phyloP scores from a whole-genome alignment of 1,140 invertebrate species.

The Bombus confusus region DNA sequence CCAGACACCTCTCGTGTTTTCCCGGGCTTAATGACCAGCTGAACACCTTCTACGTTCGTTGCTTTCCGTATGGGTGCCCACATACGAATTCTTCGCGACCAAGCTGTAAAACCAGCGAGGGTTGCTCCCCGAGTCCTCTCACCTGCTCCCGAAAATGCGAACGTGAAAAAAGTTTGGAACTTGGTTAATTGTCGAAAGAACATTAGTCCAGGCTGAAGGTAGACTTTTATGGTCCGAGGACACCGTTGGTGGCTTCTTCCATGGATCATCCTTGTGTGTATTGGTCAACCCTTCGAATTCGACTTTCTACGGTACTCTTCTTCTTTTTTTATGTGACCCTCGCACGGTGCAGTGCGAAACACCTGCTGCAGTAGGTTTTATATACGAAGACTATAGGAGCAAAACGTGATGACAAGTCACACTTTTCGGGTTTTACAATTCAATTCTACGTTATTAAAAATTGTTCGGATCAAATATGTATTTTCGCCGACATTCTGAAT shows the following conservation, averaged over 20 bases:
- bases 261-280: not conserved
- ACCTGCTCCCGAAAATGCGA: slow-evolving; percentile 40
- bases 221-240: slow-evolving; percentile 40
- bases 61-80: not conserved
- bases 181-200: slow-evolving; percentile 47
- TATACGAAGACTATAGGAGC: too few relatives aligned
- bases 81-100: not conserved
- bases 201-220: not conserved
- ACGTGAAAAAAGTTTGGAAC: slow-evolving; percentile 8
- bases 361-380: slow-evolving; percentile 2
- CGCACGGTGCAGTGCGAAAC: not conserved
- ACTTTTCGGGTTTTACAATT: too few relatives aligned
- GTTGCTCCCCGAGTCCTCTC: not conserved
- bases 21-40: slow-evolving; percentile 51
- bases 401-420: too few relatives aligned
- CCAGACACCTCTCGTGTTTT: slow-evolving; percentile 62
- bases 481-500: too few relatives aligned
- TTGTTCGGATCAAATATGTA: too few relatives aligned
- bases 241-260: slow-evolving; percentile 2
- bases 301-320: not conserved
- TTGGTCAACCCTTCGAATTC: not conserved
- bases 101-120: not conserved
- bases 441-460: too few relatives aligned
- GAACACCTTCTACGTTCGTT: slow-evolving; percentile 29
- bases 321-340: not conserved